These are phyloP conservation scores for Polymixis flavicincta DNA, from an alignment of 2,888 invertebrate species.

Conservation along the genomic window DNA sequence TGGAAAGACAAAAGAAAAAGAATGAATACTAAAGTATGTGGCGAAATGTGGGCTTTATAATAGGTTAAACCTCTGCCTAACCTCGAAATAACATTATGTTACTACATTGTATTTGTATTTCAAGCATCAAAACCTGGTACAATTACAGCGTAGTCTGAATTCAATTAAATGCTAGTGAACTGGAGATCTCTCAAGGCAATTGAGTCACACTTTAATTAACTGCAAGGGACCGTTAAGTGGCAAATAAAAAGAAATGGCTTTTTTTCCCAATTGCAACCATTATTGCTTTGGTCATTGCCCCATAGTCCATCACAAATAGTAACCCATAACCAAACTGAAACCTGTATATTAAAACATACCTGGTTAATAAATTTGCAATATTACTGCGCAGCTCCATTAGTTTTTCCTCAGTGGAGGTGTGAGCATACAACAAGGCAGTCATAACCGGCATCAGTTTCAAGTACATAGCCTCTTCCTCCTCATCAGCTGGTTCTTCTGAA, in stretches of 20 bases:
- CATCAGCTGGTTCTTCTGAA: slow-evolving; percentile 84
- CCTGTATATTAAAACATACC: slow-evolving; percentile 71
- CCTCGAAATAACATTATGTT: no score
- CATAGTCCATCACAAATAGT: neutral
- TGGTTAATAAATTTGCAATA: slow-evolving; percentile 95
- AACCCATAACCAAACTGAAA: neutral
- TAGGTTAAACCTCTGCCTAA: neutral
- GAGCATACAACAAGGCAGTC: slow-evolving; percentile 92
- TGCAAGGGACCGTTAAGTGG: neutral
- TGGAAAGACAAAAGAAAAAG: slow-evolving; percentile 73
- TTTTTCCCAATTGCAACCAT: neutral
- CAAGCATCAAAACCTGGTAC: neutral
- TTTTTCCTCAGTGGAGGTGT: slow-evolving; percentile 90
- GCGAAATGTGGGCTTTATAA: neutral
- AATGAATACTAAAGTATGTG: slow-evolving; percentile 5
- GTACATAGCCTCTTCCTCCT: slow-evolving; percentile 93
- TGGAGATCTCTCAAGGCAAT: neutral
- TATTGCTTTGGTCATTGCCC: neutral
- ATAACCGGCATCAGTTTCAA: slow-evolving; percentile 93
- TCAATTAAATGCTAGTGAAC: neutral
- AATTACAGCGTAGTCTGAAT: neutral
- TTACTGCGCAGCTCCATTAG: slow-evolving; percentile 94
- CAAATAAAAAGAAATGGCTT: neutral
- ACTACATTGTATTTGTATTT: neutral
- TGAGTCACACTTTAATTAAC: slow-evolving; percentile 3